Base-by-base conservation (phyloP, 2,888 invertebrate species). In the Trimorus sp. region DNA sequence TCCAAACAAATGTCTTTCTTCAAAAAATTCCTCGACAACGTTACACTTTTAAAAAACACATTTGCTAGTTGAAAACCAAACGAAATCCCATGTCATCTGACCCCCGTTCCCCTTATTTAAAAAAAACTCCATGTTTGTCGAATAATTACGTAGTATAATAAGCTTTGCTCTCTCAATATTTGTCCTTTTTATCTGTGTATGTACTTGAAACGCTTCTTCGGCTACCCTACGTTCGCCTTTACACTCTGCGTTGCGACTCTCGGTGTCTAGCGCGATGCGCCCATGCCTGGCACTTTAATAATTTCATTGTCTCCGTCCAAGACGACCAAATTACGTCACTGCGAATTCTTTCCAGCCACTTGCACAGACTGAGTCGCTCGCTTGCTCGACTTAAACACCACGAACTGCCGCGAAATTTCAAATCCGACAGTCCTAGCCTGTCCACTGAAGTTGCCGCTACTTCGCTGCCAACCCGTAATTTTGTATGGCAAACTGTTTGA, bases 161-260 rank as follows among this genome's bases (percentile, higher is more conserved):
- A 80, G 75, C 79, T 80, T 75, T 80, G 70, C 70, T 75, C 79
- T 65, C 53, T 75, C 79, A 79, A 79, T 79, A 75, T 79, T 79
- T 79, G 69, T 69, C 69, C 51, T 80, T 75, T 80, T 70, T 70
- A 51, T 80, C 70, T 80, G 68, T 73, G 65, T 75, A 59, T 62
- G 60, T 79, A 63, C 60, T 79, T 74, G 58, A 74, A 74, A 69
- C 12, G 79, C 79, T 79, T 79, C 79, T 62, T 74, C 79, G 79
- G 79, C 79, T 79, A 53, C 79, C 74, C 79, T 74, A 79, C 68
- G 79, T 74, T 70, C 62, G 74, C 69, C 79, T 79, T 54, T 60
- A 69, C 68, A 53, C 26, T 26, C 26, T 26, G 26, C 26, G 65
- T 74, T 68, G 62, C 36, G 56, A 73, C 62, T 79, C 49, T 79